These are phyloP conservation scores for Ellobium chinense DNA, from an alignment of 2,888 invertebrate genomes.

Conservation along the genomic window DNA sequence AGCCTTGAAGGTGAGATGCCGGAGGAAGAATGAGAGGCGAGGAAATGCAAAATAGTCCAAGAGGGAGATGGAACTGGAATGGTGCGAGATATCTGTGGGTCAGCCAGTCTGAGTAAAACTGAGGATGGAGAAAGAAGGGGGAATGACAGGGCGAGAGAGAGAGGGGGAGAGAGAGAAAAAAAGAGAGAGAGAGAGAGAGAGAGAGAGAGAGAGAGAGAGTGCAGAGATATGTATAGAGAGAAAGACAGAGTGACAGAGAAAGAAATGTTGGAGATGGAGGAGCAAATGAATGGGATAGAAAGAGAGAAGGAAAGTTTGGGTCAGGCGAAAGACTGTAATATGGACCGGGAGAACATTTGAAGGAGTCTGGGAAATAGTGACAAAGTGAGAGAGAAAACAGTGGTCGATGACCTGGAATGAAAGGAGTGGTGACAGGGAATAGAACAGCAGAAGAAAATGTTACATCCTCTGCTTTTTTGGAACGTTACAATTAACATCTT, in stretches of 20 bases:
- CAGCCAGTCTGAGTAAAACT: neutral
- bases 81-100: neutral
- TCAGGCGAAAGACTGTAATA: neutral
- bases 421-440: too few relatives aligned
- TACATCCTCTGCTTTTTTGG: too few relatives aligned
- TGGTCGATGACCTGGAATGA: too few relatives aligned
- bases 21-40: neutral
- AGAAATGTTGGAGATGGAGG: neutral
- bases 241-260: neutral
- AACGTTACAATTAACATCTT: too few relatives aligned
- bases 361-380: too few relatives aligned
- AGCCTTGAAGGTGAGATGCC: neutral
- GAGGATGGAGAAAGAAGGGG: neutral
- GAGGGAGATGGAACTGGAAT: neutral
- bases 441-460: too few relatives aligned
- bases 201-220: neutral
- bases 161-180: neutral
- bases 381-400: neutral
- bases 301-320: neutral
- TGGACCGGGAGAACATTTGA: too few relatives aligned
- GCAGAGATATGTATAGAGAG: neutral
- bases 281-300: neutral
- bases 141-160: neutral
- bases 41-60: neutral
- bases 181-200: neutral